Evolutionary conservation across 2,797 vertebrate genomes (phyloP), one percentile per base, ranked within the genome.

Genomic region (Heteromormyrus szaboi): DNA sequence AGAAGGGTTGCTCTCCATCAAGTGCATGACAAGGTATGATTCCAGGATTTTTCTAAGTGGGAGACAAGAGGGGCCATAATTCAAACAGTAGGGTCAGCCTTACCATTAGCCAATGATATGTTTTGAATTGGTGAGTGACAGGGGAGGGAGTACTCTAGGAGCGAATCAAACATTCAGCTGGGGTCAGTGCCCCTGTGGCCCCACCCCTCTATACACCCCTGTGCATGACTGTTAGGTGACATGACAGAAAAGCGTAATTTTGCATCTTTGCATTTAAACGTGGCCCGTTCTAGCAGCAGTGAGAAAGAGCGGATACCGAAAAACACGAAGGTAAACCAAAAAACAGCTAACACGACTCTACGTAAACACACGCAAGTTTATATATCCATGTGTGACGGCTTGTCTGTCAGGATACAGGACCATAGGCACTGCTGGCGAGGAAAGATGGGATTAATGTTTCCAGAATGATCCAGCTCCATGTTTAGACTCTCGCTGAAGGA

Each of bases 251-350:
- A 62, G 89, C 85, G 62, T 12, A 14, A 33, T 90, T 89, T 91
- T 91, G 91, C 93, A 90, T 90, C 83, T 29, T 44, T 87, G 62
- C n/a, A 79, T 33, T 89, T 90, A 90, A 92, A 94, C 90, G 91
- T 87, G 72, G 48, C 88, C 79, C 2, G 2, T 14, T 87, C 44
- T 90, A 91, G 17, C 90, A 86, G 85, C 41, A 72, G 54, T 59
- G 89, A 89, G 90, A 88, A 87, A 76, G 90, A 72, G 90, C 1
- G 90, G 92, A 93, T 93, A 92, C 91, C 89, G 87, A 92, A 90
- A 91, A 44, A 89, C 89, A 19, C 33, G 86, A 56, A 51, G 90
- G 84, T 90, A 91, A 92, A 93, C 91, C 91, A 90, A 90, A 93
- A 93, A 94, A 93, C 89, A 92, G 87, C 79, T 53, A 53, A 41